phyloP scores from a whole-genome alignment of 2,113 vertebrate genomes.

The Prunella himalayana region DNA sequence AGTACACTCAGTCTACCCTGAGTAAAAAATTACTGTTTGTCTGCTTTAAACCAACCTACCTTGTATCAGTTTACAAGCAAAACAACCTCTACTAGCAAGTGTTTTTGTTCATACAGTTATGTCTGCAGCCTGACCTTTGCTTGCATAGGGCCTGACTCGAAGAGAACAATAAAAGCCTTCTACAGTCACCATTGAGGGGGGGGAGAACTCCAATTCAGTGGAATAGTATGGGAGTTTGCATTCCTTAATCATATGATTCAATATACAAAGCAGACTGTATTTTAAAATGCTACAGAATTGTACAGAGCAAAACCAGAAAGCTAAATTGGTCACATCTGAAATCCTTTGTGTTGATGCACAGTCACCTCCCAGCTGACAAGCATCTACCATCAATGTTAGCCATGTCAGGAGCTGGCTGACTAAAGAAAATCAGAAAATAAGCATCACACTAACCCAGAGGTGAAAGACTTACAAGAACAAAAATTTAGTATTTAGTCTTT shows the following conservation, averaged over 20 bases:
- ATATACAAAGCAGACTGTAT: neutral
- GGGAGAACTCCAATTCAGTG: neutral
- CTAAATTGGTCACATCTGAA: neutral
- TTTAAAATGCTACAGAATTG: neutral
- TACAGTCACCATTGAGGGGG: neutral
- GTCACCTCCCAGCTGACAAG: neutral
- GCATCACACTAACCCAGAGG: neutral
- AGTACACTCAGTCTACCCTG: neutral
- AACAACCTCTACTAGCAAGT: neutral
- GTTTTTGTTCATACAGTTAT: neutral
- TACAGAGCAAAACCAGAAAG: neutral
- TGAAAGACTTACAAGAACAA: neutral
- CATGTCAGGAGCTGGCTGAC: neutral
- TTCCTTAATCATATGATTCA: neutral
- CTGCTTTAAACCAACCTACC: neutral
- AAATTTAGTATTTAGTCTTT: neutral
- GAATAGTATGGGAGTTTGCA: neutral
- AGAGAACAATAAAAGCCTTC: constrained; percentile 5
- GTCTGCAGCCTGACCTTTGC: neutral
- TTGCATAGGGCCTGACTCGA: neutral
- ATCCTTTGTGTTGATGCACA: neutral
- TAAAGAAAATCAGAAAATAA: neutral
- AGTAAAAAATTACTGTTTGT: neutral
- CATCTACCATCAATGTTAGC: neutral
- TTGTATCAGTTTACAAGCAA: neutral